Base-by-base conservation (phyloP, 2,113 vertebrate genomes). In the Ageneiosus marmoratus region DNA sequence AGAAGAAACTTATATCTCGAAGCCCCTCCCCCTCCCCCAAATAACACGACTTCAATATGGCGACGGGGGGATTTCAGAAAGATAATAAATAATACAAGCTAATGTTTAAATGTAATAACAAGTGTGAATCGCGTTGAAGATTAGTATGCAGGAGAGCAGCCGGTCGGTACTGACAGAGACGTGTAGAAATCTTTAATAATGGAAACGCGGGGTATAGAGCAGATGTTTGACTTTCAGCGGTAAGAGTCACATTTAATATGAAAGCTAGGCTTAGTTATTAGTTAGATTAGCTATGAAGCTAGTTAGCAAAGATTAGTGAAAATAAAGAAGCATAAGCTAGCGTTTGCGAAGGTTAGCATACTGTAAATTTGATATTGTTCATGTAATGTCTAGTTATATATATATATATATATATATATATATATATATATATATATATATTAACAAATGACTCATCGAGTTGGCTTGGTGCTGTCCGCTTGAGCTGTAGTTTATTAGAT, bases 161-260 rank as follows among this genome's bases (percentile, higher is more conserved):
- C 46, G 18, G 24, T 62, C 65, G 46, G 1, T 82, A 56, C 32
- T 83, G 50, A 78, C 53, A 74, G 48, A 84, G 75, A 32, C 77
- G 20, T 34, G 44, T 20, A 85, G 46, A 83, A 82, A 83, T n/a
- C 18, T 78, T 76, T 34, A 81, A 85, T 81, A 78, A 95, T 95
- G 94, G 94, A 94, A 90, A 90, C 91, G 79, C 91, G 90, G 85
- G 92, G 91, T 67, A 90, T 93, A 78, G 93, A 95, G 82, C 92
- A 95, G 87, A 93, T 95, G 91, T 94, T 95, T 86, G 94, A 95
- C 90, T 95, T 94, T 88, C 93, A 91, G 89, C 92, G 94, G 94
- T 95, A 91, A 94, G 89, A 65, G 34, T 73, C 81, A 67, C 81
- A 80, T 83, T 81, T 65, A 79, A 5, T 34, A 15, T 72, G 34